phyloP scores from a whole-genome alignment of 2,888 invertebrate species.

The Euplagia quadripunctaria region DNA sequence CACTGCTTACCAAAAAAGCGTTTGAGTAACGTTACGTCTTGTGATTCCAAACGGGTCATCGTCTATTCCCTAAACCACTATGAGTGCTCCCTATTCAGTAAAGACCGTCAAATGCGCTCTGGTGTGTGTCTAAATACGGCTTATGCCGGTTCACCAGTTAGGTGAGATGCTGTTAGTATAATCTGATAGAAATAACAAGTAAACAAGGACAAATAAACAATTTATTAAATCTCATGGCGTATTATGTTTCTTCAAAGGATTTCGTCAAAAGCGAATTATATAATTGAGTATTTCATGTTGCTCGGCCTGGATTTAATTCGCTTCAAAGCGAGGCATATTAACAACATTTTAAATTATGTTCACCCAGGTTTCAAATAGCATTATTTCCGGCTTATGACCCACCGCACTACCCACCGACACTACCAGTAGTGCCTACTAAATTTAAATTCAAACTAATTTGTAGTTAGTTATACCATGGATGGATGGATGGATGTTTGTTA shows the following conservation, averaged over 20 bases:
- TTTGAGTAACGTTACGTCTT: background rate
- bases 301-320: background rate
- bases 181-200: background rate
- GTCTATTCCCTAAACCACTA: background rate
- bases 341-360: background rate
- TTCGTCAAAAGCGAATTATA: background rate
- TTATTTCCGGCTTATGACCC: no score
- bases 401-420: no score
- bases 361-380: background rate
- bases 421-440: no score
- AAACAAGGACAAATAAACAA: background rate
- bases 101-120: background rate
- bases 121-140: background rate
- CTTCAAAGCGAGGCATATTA: background rate
- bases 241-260: background rate
- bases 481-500: no score
- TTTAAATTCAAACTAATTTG: no score
- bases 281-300: background rate
- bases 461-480: no score
- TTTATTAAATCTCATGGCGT: background rate
- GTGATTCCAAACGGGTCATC: background rate
- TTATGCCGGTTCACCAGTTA: background rate
- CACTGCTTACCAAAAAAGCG: no score
- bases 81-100: background rate
- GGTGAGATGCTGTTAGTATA: background rate